Percentiles rank a stretch among this genome's conserved stretches.
Evolutionary conservation across 2,888 invertebrate genomes (phyloP).

Genomic region (Crepidodera aurea): DNA sequence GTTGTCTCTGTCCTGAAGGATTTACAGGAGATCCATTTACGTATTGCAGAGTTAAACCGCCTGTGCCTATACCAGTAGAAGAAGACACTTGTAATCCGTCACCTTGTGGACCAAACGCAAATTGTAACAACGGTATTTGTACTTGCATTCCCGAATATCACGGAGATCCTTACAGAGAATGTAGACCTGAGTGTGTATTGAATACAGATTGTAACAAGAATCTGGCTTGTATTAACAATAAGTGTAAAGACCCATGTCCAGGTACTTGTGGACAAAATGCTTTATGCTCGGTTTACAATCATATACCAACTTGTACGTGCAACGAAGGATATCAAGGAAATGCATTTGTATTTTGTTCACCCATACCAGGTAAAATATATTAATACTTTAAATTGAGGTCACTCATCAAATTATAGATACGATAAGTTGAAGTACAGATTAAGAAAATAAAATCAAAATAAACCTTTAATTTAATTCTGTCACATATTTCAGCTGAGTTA

Average conservation of each 20-base stretch:
- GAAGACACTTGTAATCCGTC: slow-evolving; percentile 69
- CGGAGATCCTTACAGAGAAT: slow-evolving; percentile 76
- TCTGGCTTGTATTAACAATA: slow-evolving; percentile 74
- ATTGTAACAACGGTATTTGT: slow-evolving; percentile 73
- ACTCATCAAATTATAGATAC: too few species aligned
- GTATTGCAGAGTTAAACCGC: slow-evolving; percentile 58
- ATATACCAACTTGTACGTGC: slow-evolving; percentile 80
- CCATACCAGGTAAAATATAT: slow-evolving; percentile 59
- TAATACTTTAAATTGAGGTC: too few species aligned
- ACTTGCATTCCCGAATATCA: slow-evolving; percentile 73
- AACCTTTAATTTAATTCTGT: too few species aligned
- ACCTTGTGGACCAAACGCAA: slow-evolving; percentile 72
- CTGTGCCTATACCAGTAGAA: slow-evolving; percentile 35
- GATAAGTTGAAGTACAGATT: too few species aligned
- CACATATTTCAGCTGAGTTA: slow-evolving; percentile 40
- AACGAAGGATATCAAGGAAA: slow-evolving; percentile 74
- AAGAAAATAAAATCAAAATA: too few species aligned
- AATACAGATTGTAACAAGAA: slow-evolving; percentile 76
- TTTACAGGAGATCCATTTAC: slow-evolving; percentile 68
- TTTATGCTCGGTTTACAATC: slow-evolving; percentile 76
- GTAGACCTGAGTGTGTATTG: slow-evolving; percentile 76
- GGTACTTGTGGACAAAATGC: slow-evolving; percentile 81
- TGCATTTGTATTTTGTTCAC: slow-evolving; percentile 73
- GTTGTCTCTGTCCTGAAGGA: slow-evolving; percentile 70
- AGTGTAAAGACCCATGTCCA: slow-evolving; percentile 75